A percentile compares a stretch with the other conserved stretches of the same genome.
phyloP scores from a whole-genome alignment of 2,888 invertebrate genomes.

The Girardia tigrina region DNA sequence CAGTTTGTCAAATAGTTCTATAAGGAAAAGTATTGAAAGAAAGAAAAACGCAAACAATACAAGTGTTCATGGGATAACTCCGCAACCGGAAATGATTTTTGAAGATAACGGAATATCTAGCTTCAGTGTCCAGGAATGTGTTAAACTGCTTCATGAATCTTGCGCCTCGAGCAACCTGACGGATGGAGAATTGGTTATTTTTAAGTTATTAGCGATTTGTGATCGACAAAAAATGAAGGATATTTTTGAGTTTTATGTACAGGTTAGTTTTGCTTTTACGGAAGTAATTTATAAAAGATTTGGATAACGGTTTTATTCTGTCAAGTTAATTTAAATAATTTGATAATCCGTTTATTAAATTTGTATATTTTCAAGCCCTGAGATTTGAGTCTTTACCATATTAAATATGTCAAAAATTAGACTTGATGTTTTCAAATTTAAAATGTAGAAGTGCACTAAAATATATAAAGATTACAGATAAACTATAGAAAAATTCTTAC shows the following conservation, averaged over 20 bases:
- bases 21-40: neutral
- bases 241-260: neutral
- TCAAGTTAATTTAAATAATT: too few species aligned
- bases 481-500: too few species aligned
- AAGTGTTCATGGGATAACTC: neutral
- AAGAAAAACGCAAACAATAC: neutral
- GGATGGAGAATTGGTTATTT: neutral
- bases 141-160: neutral
- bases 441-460: too few species aligned
- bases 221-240: neutral
- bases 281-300: too few species aligned
- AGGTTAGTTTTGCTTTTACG: too few species aligned
- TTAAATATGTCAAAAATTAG: too few species aligned
- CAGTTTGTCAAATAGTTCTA: conserved; percentile 13
- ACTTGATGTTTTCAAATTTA: too few species aligned
- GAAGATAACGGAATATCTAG: neutral
- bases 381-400: too few species aligned
- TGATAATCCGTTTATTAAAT: too few species aligned
- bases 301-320: too few species aligned
- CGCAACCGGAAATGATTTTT: neutral
- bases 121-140: neutral
- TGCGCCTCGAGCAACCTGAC: neutral
- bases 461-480: too few species aligned
- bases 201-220: neutral
- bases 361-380: too few species aligned